A percentile compares a stretch with the other conserved stretches of the same genome.
phyloP scores from a whole-genome alignment of 2,888 invertebrate genomes.

The Monoplex corrugatus region DNA sequence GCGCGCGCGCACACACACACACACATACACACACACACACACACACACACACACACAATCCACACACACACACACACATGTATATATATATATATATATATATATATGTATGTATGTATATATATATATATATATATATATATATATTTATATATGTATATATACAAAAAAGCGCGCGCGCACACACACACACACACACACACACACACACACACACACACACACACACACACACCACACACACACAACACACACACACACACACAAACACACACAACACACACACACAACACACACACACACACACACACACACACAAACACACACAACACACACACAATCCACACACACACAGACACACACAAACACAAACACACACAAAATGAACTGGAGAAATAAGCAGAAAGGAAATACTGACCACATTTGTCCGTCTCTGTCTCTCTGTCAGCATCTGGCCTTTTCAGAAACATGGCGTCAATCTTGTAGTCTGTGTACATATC shows the following conservation, averaged over 20 bases:
- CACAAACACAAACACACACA: too few relatives aligned
- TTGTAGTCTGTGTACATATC: constrained; percentile 45
- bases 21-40: too few relatives aligned
- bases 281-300: neutral
- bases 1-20: too few relatives aligned
- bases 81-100: neutral
- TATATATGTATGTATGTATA: neutral
- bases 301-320: neutral
- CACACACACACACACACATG: too few relatives aligned
- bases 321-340: too few relatives aligned
- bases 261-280: too few relatives aligned
- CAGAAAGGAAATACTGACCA: constrained; percentile 41
- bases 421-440: constrained; percentile 45
- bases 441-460: constrained; percentile 54
- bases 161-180: neutral
- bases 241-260: neutral
- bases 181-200: too few relatives aligned
- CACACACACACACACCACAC: neutral
- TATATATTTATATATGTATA: neutral
- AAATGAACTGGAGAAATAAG: too few relatives aligned
- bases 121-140: neutral
- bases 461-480: constrained; percentile 50
- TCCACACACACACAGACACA: too few relatives aligned
- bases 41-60: too few relatives aligned
- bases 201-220: too few relatives aligned